These are phyloP conservation scores for Lophotriccus pileatus DNA, from an alignment of 2,797 vertebrate genomes.

Conservation along the genomic window DNA sequence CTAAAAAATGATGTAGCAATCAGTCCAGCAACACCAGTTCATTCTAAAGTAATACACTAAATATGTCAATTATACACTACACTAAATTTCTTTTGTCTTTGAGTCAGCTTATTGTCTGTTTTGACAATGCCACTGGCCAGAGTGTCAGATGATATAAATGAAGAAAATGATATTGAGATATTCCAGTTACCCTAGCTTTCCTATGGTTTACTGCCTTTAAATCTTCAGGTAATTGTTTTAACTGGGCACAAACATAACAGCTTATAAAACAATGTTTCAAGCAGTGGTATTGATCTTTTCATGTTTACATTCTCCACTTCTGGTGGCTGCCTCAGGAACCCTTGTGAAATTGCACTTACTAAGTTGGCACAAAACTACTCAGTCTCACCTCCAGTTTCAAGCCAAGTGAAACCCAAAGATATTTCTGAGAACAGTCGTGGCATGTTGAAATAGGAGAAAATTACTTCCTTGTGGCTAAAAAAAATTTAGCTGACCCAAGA, in stretches of 20 bases:
- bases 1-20: neutral
- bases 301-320: neutral
- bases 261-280: neutral
- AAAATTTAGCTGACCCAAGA: neutral
- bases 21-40: neutral
- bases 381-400: neutral
- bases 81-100: neutral
- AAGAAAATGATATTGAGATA: neutral
- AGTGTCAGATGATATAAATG: neutral
- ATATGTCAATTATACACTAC: neutral
- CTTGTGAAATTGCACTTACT: conserved; percentile 1
- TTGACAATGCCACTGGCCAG: neutral
- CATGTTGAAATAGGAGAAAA: neutral
- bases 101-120: neutral
- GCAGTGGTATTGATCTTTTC: neutral
- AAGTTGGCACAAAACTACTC: neutral
- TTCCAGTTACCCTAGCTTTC: neutral
- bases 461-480: conserved; percentile 6
- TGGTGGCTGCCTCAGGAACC: neutral
- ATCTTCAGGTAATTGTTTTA: neutral
- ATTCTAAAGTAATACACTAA: neutral
- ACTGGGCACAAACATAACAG: neutral
- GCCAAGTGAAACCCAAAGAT: neutral
- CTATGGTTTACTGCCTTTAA: neutral
- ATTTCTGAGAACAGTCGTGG: neutral